phyloP scores from a whole-genome alignment of 92 coral and sea anemone species.

The Siderastrea siderea region DNA sequence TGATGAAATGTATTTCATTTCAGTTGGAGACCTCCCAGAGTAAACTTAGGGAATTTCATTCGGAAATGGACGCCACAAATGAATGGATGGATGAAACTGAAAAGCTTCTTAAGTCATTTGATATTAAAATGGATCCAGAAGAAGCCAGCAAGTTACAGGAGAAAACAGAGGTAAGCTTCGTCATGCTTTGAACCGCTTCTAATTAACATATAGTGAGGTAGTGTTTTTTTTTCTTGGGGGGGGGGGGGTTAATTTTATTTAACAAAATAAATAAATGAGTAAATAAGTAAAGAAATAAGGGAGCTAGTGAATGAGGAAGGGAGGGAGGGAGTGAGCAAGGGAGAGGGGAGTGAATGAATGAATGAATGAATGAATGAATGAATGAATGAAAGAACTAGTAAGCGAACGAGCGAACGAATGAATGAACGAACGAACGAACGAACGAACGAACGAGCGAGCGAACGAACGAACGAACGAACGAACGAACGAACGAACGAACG shows the following conservation, averaged over 20 bases:
- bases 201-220: neutral
- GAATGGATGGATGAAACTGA: constrained; percentile 95
- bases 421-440: no score
- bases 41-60: constrained; percentile 79
- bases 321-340: no score
- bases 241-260: neutral
- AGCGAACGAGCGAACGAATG: no score
- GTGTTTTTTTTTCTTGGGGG: no score
- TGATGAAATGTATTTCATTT: neutral
- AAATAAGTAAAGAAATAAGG: no score
- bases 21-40: constrained; percentile 88
- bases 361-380: no score
- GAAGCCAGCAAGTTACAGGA: constrained; percentile 88
- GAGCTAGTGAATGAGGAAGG: no score
- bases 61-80: constrained; percentile 81
- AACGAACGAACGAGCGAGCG: no score
- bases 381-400: no score
- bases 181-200: neutral
- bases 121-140: constrained; percentile 83
- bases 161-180: constrained; percentile 70
- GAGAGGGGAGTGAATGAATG: neutral
- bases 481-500: no score
- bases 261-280: no score
- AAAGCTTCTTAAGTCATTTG: constrained; percentile 73
- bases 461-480: no score